Evolutionary conservation across 2,888 invertebrate species (phyloP), one percentile per base, ranked within the genome.

Genomic region (Orthosia gracilis): DNA sequence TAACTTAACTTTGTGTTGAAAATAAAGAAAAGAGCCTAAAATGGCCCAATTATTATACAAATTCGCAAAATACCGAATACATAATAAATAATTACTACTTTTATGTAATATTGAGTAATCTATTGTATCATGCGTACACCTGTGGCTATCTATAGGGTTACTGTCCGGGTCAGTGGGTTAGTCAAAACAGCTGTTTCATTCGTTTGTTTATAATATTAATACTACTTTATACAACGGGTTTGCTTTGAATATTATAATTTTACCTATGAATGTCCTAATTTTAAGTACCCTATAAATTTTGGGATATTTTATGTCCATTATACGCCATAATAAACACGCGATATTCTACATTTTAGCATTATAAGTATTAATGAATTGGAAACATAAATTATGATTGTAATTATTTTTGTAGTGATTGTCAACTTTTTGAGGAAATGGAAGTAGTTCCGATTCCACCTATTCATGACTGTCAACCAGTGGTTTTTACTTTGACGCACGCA

Each of bases 81-180:
- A 23, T 40, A 21, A 23, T 40, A 15, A 52, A 65, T 23, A 47
- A 50, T 49, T 13, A 31, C 52, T 69, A 50, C 23, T 73, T 78
- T 84, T 70, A 76, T 70, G 58, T 79, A 81, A 79, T 80, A 78
- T 77, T 85, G 63, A 77, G 73, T 83, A 85, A 85, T 81, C 47
- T 57, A 66, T 77, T 81, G 70, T 76, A 21, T 63, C 59, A 50
- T 66, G 64, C 71, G 65, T 58, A 78, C 85, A 86, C 71, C 58
- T 86, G 85, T 74, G 69, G 23, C 50, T 62, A 61, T 59, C 31
- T 68, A 65, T 77, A 71, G 73, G 77, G 83, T 86, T 78, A 82
- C 52, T 82, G 83, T 40, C 72, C 79, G 68, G 82, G 83, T 85
- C 75, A 86, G 73, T 84, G 63, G 83, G 85, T 83, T 76, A 80